Percentiles rank a stretch among this genome's conserved stretches.
phyloP scores from a whole-genome alignment of 2,113 vertebrate species.

The Hippocampus guttulatus region DNA sequence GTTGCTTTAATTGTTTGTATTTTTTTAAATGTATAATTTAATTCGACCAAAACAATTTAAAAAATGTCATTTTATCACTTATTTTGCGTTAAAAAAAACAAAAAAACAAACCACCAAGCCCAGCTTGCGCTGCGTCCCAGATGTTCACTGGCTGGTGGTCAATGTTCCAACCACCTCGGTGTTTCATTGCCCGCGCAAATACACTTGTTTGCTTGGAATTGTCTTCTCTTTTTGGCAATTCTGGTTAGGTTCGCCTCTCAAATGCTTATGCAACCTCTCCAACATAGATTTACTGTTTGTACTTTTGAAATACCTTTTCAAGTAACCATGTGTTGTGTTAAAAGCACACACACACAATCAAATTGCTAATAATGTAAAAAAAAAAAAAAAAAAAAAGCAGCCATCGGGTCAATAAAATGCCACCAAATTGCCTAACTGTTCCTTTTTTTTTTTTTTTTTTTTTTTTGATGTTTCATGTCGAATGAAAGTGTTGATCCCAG shows the following conservation, averaged over 20 bases:
- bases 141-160: conserved; percentile 42
- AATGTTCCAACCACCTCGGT: conserved; percentile 34
- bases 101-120: not conserved
- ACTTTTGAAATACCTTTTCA: not conserved
- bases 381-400: not conserved
- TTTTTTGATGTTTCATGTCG: not conserved
- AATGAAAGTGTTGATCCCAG: conserved; percentile 10
- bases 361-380: not conserved
- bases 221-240: conserved; percentile 38
- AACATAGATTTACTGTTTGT: conserved; percentile 60
- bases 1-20: no score
- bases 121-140: conserved; percentile 24
- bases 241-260: conserved; percentile 43
- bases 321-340: not conserved
- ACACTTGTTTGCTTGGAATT: conserved; percentile 54
- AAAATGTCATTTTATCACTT: not conserved
- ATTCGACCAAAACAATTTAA: no score
- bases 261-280: conserved; percentile 57
- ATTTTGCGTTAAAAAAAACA: not conserved
- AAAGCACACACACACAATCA: not conserved
- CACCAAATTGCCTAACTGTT: not conserved
- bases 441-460: not conserved
- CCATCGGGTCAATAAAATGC: not conserved
- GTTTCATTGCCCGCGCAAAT: conserved; percentile 53
- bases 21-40: no score